These are phyloP conservation scores for Synanthedon myopaeformis DNA, from an alignment of 2,888 invertebrate species.

Conservation along the genomic window DNA sequence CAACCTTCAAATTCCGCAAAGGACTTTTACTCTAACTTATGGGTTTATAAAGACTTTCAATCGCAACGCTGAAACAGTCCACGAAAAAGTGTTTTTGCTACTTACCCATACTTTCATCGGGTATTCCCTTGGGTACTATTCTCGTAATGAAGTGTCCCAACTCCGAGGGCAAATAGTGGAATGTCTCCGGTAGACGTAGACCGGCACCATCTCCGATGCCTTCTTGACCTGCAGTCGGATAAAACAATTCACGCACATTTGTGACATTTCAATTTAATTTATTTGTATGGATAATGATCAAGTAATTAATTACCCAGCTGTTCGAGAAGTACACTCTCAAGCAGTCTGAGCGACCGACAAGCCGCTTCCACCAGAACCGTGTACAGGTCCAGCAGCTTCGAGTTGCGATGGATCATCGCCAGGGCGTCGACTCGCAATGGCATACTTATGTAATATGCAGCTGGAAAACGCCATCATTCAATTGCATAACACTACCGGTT, in stretches of 20 bases:
- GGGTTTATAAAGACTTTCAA: neutral
- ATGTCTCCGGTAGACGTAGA: conserved; percentile 73
- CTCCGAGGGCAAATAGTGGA: conserved; percentile 79
- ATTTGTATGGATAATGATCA: neutral
- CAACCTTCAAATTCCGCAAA: no score
- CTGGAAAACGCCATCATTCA: conserved; percentile 23
- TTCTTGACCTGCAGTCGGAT: conserved; percentile 43
- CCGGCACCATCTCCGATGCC: conserved; percentile 62
- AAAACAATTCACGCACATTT: no score
- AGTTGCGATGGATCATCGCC: conserved; percentile 76
- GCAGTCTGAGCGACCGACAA: conserved; percentile 75
- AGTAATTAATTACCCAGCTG: conserved; percentile 54
- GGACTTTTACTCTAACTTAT: neutral
- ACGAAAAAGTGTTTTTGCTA: conserved; percentile 1
- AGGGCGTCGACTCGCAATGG: conserved; percentile 77
- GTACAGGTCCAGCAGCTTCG: conserved; percentile 75
- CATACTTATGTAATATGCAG: conserved; percentile 68
- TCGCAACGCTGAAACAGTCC: no score
- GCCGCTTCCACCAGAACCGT: conserved; percentile 81
- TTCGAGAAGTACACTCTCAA: conserved; percentile 73
- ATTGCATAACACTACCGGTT: no score
- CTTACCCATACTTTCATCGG: conserved; percentile 78
- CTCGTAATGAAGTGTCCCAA: conserved; percentile 83
- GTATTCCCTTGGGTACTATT: conserved; percentile 74
- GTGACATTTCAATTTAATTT: neutral